Conservation (phyloP, 2,888 invertebrate species). For the Acanthosepion lycidas region DNA sequence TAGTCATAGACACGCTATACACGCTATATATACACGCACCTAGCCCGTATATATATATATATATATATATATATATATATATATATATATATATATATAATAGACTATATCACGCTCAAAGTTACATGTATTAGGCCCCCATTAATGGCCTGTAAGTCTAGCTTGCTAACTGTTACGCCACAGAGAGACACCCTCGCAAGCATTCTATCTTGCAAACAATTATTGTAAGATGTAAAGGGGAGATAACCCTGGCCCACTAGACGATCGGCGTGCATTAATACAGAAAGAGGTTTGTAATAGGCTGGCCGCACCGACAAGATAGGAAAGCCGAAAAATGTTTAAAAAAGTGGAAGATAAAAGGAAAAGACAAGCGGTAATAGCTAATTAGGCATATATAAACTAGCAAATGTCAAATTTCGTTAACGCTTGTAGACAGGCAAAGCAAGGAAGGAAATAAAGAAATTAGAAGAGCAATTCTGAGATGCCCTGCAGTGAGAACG, state of each 20-base stretch:
- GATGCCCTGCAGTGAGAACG: constrained; percentile 8
- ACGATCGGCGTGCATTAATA: neutral
- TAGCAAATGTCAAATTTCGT: constrained; percentile 33
- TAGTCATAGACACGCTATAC: too few relatives aligned
- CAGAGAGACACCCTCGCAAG: neutral
- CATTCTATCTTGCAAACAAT: neutral
- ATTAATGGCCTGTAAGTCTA: too few relatives aligned
- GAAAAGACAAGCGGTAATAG: neutral
- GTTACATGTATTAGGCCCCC: too few relatives aligned
- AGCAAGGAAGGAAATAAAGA: neutral
- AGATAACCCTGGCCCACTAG: neutral
- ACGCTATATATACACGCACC: too few relatives aligned
- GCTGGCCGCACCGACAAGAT: neutral
- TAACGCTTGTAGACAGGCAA: neutral
- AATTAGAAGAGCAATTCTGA: neutral
- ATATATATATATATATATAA: too few relatives aligned
- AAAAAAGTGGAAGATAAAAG: constrained; percentile 8
- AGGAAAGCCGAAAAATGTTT: neutral
- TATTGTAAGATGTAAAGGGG: constrained; percentile 16
- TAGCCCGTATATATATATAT: too few relatives aligned
- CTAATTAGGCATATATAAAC: constrained; percentile 12
- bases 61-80: too few relatives aligned
- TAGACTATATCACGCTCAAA: too few relatives aligned
- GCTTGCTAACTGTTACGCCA: neutral
- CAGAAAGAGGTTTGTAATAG: neutral